These are phyloP conservation scores for Tamandua tetradactyla DNA, from an alignment of 2,797 vertebrate species.

Conservation along the genomic window DNA sequence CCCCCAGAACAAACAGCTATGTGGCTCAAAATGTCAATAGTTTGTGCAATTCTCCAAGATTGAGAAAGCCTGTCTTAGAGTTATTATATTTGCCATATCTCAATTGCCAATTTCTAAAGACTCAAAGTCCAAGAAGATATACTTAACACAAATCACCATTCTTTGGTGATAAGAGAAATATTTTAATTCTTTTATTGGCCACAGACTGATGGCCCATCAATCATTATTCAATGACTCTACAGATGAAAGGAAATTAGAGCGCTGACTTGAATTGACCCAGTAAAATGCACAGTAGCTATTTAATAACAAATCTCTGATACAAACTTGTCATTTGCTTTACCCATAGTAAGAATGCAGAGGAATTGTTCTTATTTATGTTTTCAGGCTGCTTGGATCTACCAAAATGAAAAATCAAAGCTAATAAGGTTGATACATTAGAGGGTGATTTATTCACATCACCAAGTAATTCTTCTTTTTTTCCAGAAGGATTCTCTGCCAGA, in stretches of 20 bases:
- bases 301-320: not conserved
- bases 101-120: not conserved
- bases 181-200: not conserved
- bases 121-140: not conserved
- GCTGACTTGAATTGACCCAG: not conserved
- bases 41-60: rapidly evolving
- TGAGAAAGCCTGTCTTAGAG: not conserved
- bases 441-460: not conserved
- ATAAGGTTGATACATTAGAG: not conserved
- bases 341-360: not conserved
- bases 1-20: no score
- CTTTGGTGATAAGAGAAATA: not conserved
- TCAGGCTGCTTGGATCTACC: not conserved
- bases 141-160: not conserved
- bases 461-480: not conserved
- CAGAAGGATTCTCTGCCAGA: conserved; percentile 10
- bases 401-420: not conserved
- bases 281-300: not conserved
- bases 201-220: not conserved
- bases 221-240: not conserved
- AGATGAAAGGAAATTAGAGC: not conserved
- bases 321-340: not conserved
- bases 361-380: not conserved
- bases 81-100: not conserved
- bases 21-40: not conserved